Conservation (phyloP, 2,797 vertebrate species). For the Xerus rutilus region DNA sequence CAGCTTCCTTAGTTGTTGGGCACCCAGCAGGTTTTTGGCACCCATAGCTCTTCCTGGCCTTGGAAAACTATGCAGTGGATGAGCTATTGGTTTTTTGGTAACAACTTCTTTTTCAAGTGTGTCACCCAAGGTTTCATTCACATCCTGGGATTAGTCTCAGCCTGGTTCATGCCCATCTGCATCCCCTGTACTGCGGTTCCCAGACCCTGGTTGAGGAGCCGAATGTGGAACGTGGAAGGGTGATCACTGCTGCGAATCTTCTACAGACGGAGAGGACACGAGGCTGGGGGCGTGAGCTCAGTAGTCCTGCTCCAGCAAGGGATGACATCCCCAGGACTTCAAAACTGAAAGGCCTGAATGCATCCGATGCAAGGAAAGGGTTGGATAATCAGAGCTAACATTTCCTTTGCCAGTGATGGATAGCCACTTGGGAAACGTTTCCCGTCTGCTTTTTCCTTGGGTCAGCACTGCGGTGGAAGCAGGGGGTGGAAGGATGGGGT, state of each 20-base stretch:
- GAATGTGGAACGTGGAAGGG: background rate
- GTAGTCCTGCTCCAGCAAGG: fast-evolving
- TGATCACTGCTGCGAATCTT: background rate
- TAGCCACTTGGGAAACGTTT: slow-evolving; percentile 72
- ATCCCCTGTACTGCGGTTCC: background rate
- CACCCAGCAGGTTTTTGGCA: fast-evolving
- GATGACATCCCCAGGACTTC: background rate
- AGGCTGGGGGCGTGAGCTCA: background rate
- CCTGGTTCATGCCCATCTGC: fast-evolving
- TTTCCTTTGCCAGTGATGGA: slow-evolving; percentile 77
- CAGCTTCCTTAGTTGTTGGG: fast-evolving
- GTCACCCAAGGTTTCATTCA: background rate
- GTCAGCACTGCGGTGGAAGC: slow-evolving; percentile 74
- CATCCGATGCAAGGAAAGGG: background rate
- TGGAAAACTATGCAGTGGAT: background rate
- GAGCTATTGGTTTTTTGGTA: background rate
- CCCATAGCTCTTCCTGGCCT: background rate
- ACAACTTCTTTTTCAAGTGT: background rate
- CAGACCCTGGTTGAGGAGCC: background rate
- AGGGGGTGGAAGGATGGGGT: slow-evolving; percentile 56
- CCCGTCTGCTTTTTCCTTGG: slow-evolving; percentile 68
- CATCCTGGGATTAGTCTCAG: background rate
- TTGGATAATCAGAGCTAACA: background rate
- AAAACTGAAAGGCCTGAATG: background rate
- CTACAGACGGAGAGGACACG: background rate